Evolutionary conservation across 2,113 vertebrate genomes (phyloP), one percentile per base, ranked within the genome.

Genomic region (Notothenia coriiceps): DNA sequence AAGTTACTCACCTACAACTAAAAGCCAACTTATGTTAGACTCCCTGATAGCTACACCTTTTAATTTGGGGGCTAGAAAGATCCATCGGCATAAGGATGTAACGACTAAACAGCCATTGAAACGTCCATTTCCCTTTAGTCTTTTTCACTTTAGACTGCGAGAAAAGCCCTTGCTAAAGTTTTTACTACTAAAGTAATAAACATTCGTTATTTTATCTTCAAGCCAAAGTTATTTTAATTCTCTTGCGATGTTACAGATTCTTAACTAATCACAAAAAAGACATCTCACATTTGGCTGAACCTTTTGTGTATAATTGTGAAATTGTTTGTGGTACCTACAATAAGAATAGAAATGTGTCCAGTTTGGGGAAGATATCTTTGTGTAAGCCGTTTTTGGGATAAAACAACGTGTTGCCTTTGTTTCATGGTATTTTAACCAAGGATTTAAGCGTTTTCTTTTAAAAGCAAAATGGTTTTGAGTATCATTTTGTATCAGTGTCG

Each of bases 161-260:
- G 29, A 29, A 29, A 29, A 4, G 29, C 29, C 29, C 22, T 22
- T 22, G 22, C 22, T 22, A 22, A 22, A 22, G 22, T 22, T 22
- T 22, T 22, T 22, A 22, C 22, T 22, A 22, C 22, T 22, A 22
- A 29, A 29, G 29, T 29, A 29, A 4, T 29, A 29, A 29, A 29
- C 29, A 29, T 29, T 29, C 47, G 17, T 68, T 68, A 60, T 47
- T 85, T 4, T 7, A 46, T 64, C 29, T 72, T 80, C 56, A 82
- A 84, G 67, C 54, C 69, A 78, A 80, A 79, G 59, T 67, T 46
- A 18, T 70, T 49, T 51, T 35, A 50, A 49, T 67, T 64, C 22
- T 82, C 57, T 56, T 80, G 74, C 84, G 75, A 86, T 88, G 77
- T 74, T 63, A 50, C 59, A 64, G 52, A 79, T 49, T 73, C 29